Percentiles rank a stretch among this genome's conserved stretches.
phyloP scores from a whole-genome alignment of 2,113 vertebrate species.

The Ceyx melanurus region DNA sequence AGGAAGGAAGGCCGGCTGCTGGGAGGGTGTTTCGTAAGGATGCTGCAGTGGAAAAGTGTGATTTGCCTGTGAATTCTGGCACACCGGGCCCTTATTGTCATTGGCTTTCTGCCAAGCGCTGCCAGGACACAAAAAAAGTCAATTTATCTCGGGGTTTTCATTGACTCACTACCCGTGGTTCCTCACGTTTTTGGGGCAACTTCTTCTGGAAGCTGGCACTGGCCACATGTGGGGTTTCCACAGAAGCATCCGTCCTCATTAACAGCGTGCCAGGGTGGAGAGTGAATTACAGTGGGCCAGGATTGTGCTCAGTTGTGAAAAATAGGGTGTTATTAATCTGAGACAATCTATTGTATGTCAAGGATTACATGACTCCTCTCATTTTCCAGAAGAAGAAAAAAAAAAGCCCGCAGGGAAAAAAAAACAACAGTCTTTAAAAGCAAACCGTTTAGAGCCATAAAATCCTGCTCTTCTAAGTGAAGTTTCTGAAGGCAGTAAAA shows the following conservation, averaged over 20 bases:
- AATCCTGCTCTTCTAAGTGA: not conserved
- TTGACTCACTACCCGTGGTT: not conserved
- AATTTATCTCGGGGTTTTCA: not conserved
- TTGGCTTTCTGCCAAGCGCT: constrained; percentile 57
- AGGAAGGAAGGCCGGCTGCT: constrained; percentile 27
- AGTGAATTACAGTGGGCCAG: not conserved
- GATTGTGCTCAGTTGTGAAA: not conserved
- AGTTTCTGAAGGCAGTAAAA: constrained; percentile 12
- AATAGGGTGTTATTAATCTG: not conserved
- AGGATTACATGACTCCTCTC: not conserved
- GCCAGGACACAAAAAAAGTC: constrained; percentile 50
- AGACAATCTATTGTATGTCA: not conserved
- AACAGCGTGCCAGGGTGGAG: not conserved
- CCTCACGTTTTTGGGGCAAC: not conserved
- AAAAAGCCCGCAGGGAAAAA: not conserved
- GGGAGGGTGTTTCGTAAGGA: constrained; percentile 8
- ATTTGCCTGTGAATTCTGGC: constrained; percentile 55
- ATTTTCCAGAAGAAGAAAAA: not conserved
- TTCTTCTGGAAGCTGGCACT: not conserved
- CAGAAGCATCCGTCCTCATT: not conserved
- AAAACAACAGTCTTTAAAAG: not conserved
- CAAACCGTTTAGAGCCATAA: not conserved
- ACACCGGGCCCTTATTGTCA: not conserved
- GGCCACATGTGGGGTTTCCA: not conserved
- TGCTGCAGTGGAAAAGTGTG: constrained; percentile 21